Evolutionary conservation across 2,113 vertebrate genomes (phyloP).

Genomic region (Turnix velox): DNA sequence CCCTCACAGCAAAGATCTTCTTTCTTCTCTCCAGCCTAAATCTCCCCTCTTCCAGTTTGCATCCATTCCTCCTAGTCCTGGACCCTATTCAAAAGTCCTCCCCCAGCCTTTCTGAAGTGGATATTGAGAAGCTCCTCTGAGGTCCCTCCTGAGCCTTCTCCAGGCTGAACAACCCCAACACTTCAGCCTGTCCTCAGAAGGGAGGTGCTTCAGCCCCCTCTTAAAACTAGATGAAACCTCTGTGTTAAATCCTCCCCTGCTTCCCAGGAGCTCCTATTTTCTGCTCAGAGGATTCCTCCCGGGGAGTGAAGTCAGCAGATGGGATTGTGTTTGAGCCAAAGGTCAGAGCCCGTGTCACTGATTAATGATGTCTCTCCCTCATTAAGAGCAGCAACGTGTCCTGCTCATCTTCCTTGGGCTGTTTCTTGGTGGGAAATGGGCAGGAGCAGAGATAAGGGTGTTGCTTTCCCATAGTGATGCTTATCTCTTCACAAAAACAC

Average conservation of each 20-base stretch:
- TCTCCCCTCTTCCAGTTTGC: too few species aligned
- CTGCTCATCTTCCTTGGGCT: background rate
- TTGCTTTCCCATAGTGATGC: background rate
- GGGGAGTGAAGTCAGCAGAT: background rate
- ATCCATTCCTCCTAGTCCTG: too few species aligned
- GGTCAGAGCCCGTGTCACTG: background rate
- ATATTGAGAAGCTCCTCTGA: too few species aligned
- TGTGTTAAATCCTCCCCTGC: background rate
- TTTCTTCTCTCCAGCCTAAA: too few species aligned
- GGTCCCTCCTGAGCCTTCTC: too few species aligned
- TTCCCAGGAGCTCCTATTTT: background rate
- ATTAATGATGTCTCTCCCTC: background rate
- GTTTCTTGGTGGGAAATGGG: background rate
- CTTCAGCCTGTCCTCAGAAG: too few species aligned
- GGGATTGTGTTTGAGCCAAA: background rate
- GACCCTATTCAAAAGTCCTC: too few species aligned
- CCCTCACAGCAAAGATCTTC: too few species aligned
- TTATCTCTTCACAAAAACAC: constrained; percentile 1
- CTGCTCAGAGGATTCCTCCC: background rate
- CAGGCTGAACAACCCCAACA: too few species aligned
- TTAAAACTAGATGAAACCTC: background rate
- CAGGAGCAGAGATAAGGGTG: background rate
- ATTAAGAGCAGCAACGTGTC: background rate
- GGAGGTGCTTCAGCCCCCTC: too few species aligned
- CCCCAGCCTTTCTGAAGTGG: too few species aligned